phyloP scores from a whole-genome alignment of 2,797 vertebrate genomes.

The Antennarius maculatus region DNA sequence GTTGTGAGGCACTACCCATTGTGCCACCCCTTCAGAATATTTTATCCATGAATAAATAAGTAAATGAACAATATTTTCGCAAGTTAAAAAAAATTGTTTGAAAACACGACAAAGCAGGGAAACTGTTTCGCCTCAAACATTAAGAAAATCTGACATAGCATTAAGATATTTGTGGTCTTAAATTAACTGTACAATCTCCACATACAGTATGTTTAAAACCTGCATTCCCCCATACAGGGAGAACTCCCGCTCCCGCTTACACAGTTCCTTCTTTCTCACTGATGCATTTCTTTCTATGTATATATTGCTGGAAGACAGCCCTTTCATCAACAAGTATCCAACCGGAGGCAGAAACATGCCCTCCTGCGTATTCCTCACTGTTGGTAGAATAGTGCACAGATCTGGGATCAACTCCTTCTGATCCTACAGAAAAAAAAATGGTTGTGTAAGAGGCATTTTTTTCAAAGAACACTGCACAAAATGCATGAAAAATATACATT shows the following conservation, averaged over 20 bases:
- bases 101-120: constrained; percentile 6
- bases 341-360: constrained; percentile 65
- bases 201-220: constrained; percentile 11
- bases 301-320: constrained; percentile 55
- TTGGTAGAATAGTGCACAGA: constrained; percentile 58
- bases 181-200: neutral
- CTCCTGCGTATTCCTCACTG: constrained; percentile 51
- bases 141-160: neutral
- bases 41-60: neutral
- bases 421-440: constrained; percentile 30
- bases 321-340: constrained; percentile 59
- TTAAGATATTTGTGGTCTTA: neutral
- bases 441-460: constrained; percentile 2
- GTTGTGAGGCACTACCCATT: too few relatives aligned
- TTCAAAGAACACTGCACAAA: neutral
- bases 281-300: constrained; percentile 41
- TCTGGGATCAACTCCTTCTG: constrained; percentile 38
- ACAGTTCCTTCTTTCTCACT: constrained; percentile 24
- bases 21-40: too few relatives aligned
- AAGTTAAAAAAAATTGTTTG: too few relatives aligned
- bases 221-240: constrained; percentile 15
- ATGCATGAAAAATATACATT: neutral
- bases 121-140: neutral
- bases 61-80: neutral
- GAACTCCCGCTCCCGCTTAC: constrained; percentile 25